Base-by-base conservation (phyloP, 2,888 invertebrate genomes). In the Eupithecia abbreviata region DNA sequence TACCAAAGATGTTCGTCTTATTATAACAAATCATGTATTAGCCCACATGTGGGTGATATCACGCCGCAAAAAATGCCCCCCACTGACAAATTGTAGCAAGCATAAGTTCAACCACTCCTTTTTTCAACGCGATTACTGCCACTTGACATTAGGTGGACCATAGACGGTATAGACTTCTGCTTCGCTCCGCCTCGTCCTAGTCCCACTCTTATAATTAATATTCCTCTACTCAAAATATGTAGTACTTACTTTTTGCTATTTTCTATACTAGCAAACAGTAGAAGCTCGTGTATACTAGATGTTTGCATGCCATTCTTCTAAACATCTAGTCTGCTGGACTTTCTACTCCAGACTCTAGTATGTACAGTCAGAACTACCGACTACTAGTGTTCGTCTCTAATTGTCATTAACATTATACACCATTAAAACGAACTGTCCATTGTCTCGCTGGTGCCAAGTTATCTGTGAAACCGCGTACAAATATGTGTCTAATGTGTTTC, bases 1-100 rank as follows among this genome's bases (percentile, higher is more conserved):
- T 85, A 76, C 81, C 72, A 83, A 80, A 79, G 62, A 67, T 80
- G 74, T 71, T 72, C 73, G 74, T 68, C n/a, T 9, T 68, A n/a
- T 42, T 65, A 30, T 30, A 79, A 76, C 77, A 74, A 73, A 76
- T 85, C 84, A 83, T 81, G 81, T 83, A 9, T 58, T 58, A 84
- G 82, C 87, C 89, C 87, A 87, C 87, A 85, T 88, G 86, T 77
- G 73, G 82, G 74, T 90, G 90, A 90, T 85, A 88, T 90, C 90
- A 90, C 84, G 75, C 75, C 79, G 78, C 84, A 84, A 89, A 88
- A 89, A 87, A 84, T 75, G 74, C 75, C 80, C 69, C 81, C 79
- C 77, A 76, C 77, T 71, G 74, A 70, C 80, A 77, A 73, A 66
- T 75, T 12, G 12, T 73, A 42, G 49, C 49, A 65, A 69, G 55